Conservation (phyloP, 2,113 vertebrate species). For the Cyprinodon tularosa region DNA sequence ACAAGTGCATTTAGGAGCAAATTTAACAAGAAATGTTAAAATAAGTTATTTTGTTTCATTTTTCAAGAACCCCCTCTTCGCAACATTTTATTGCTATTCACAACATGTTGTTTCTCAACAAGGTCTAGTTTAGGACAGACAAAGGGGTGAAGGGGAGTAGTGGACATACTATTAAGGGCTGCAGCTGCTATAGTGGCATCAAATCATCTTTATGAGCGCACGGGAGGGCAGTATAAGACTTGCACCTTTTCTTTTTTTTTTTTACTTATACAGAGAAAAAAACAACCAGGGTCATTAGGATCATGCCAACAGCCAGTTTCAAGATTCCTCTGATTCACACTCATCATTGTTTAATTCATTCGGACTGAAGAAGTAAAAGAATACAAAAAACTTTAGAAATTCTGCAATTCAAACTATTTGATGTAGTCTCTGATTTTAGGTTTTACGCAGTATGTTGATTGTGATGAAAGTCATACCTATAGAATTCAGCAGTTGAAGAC, state of each 20-base stretch:
- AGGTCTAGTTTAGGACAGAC: constrained; percentile 59
- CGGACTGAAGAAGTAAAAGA: constrained; percentile 5
- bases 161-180: constrained; percentile 62
- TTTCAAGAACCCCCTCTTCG: constrained; percentile 2
- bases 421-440: neutral
- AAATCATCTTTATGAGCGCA: constrained; percentile 72
- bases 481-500: neutral
- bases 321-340: constrained; percentile 42
- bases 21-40: constrained; percentile 8
- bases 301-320: constrained; percentile 24
- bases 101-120: constrained; percentile 70
- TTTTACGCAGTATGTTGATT: neutral
- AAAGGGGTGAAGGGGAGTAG: constrained; percentile 55
- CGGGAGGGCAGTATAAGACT: constrained; percentile 38
- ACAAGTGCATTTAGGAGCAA: neutral
- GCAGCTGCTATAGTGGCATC: constrained; percentile 60
- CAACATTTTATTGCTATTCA: constrained; percentile 48
- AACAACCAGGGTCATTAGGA: constrained; percentile 29
- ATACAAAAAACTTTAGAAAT: constrained; percentile 4
- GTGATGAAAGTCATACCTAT: neutral
- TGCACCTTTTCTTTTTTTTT: constrained; percentile 27
- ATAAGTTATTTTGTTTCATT: constrained; percentile 5
- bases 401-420: neutral
- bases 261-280: constrained; percentile 26
- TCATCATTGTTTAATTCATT: neutral